Percentiles rank a stretch among this genome's conserved stretches.
phyloP scores from a whole-genome alignment of 2,888 invertebrate genomes.

The Drosophila mulleri region DNA sequence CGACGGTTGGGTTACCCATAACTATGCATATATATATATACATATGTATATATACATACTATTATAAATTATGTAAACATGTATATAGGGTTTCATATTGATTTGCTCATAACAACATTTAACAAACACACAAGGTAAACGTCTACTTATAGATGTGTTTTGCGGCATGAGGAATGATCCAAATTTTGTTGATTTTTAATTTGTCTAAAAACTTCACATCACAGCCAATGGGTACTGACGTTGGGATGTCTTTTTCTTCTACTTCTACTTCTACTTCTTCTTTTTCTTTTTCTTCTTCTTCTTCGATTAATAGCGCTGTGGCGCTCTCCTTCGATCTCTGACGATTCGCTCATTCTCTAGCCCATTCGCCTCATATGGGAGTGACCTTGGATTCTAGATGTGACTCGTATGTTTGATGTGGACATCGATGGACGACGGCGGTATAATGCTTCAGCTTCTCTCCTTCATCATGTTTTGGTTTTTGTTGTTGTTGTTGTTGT shows the following conservation, averaged over 20 bases:
- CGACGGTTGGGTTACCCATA: conserved; percentile 73
- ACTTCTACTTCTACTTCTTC: conserved; percentile 19
- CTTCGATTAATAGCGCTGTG: conserved; percentile 15
- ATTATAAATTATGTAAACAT: conserved; percentile 21
- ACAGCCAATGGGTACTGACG: conserved; percentile 84
- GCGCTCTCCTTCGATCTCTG: neutral
- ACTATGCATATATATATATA: conserved; percentile 28
- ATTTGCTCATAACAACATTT: conserved; percentile 46
- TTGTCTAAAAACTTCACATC: conserved; percentile 79
- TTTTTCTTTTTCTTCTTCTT: conserved; percentile 27
- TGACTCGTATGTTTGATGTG: conserved; percentile 22
- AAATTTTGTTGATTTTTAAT: conserved; percentile 44
- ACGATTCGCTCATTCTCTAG: conserved; percentile 8
- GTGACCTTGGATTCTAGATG: conserved; percentile 21
- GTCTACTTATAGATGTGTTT: conserved; percentile 36
- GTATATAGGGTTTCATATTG: conserved; percentile 17
- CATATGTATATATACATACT: neutral
- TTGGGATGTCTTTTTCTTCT: conserved; percentile 64
- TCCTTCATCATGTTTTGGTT: neutral
- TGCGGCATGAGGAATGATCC: conserved; percentile 39
- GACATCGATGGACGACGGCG: conserved; percentile 25
- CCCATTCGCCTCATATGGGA: conserved; percentile 13
- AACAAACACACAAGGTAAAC: conserved; percentile 56
- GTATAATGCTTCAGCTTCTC: conserved; percentile 16
- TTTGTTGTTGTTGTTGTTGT: neutral